phyloP scores from a whole-genome alignment of 2,797 vertebrate species.

The Decapterus maruadsi region DNA sequence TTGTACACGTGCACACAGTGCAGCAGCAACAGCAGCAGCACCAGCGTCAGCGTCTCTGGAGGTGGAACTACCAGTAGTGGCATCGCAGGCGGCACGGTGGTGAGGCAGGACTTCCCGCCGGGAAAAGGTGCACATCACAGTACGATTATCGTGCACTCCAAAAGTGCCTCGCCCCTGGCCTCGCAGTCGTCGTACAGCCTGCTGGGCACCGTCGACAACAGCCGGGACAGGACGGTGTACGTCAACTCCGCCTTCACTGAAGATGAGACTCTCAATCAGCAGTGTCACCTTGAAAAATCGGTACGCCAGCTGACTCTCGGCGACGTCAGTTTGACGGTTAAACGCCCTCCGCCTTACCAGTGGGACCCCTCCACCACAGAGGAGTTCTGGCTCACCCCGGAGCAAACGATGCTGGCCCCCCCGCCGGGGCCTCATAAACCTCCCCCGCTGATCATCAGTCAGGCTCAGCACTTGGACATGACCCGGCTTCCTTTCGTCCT shows the following conservation, averaged over 20 bases:
- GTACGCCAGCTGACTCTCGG: slow-evolving; percentile 83
- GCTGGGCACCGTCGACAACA: slow-evolving; percentile 88
- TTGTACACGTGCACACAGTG: slow-evolving; percentile 98
- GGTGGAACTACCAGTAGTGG: slow-evolving; percentile 82
- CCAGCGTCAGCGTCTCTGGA: slow-evolving; percentile 82
- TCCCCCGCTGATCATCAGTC: slow-evolving; percentile 90
- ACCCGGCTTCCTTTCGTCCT: slow-evolving; percentile 92
- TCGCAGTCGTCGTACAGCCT: slow-evolving; percentile 97
- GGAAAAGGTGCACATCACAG: slow-evolving; percentile 90
- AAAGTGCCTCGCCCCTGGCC: slow-evolving; percentile 90
- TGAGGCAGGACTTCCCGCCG: slow-evolving; percentile 88
- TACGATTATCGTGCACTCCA: slow-evolving; percentile 93
- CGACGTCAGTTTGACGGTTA: slow-evolving; percentile 84
- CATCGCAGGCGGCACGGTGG: slow-evolving; percentile 85
- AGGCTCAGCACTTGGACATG: slow-evolving; percentile 94
- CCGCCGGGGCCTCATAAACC: slow-evolving; percentile 91
- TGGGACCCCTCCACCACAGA: slow-evolving; percentile 94
- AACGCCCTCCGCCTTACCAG: slow-evolving; percentile 96
- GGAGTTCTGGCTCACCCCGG: slow-evolving; percentile 97
- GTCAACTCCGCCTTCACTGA: slow-evolving; percentile 98
- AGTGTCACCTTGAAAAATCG: slow-evolving; percentile 88
- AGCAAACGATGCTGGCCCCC: slow-evolving; percentile 89
- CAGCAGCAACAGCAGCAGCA: slow-evolving; percentile 87
- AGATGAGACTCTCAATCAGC: slow-evolving; percentile 93
- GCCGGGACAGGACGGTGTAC: slow-evolving; percentile 94